These are phyloP conservation scores for Odontothrips loti DNA, from an alignment of 2,888 invertebrate genomes.

Conservation along the genomic window DNA sequence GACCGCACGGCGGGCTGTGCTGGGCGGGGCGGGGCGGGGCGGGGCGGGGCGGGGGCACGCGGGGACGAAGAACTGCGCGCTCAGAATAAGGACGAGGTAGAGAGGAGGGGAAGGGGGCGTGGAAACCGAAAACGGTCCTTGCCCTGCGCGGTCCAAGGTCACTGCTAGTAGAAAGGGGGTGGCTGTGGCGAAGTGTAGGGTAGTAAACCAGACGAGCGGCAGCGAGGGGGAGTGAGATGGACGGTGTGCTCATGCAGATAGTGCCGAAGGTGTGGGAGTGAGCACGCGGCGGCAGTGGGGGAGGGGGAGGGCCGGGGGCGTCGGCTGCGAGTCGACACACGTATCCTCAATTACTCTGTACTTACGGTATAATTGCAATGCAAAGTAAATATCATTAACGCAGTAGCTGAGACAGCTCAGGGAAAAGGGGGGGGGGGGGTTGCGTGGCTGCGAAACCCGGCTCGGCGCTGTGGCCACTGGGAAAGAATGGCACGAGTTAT, in stretches of 20 bases:
- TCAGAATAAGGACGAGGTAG: too few relatives aligned
- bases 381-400: too few relatives aligned
- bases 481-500: too few relatives aligned
- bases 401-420: too few relatives aligned
- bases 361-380: too few relatives aligned
- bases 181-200: not conserved
- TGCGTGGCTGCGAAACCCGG: too few relatives aligned
- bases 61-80: not conserved
- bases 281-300: constrained; percentile 8
- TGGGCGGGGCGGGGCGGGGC: not conserved
- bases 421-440: too few relatives aligned
- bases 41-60: not conserved
- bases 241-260: not conserved
- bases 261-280: constrained; percentile 28
- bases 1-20: not conserved
- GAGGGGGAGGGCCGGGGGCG: too few relatives aligned
- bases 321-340: constrained; percentile 33
- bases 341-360: constrained; percentile 27
- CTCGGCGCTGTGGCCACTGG: too few relatives aligned
- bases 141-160: not conserved
- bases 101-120: not conserved
- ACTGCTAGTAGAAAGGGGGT: not conserved
- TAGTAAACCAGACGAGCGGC: not conserved
- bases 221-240: not conserved
- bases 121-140: not conserved